Evolutionary conservation across 2,797 vertebrate genomes (phyloP), one percentile per base, ranked within the genome.

Genomic region (Gallinago nigripennis): DNA sequence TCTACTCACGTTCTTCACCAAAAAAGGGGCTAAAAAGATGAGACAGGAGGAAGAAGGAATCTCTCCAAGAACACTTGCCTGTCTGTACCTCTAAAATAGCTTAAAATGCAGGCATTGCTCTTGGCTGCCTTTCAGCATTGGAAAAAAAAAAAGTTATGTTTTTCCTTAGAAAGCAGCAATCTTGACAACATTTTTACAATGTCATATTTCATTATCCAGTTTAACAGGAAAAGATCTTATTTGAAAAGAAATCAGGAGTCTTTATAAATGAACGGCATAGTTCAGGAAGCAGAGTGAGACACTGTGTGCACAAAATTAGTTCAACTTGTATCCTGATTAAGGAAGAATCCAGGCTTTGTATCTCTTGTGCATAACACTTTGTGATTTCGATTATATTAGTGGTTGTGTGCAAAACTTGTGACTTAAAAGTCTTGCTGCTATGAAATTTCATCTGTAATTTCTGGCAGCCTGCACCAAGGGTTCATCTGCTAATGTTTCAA

Each of bases 191-290:
- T 83, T 87, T 93, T 86, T 82, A 87, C 51, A 81, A 53, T 70
- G 77, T 82, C 81, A 39, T 82, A 84, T 94, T 95, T 94, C 65
- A 92, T 95, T 92, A 87, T 80, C 78, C 70, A 64, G 73, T 77
- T 93, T 83, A 95, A 92, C 66, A 83, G 33, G 43, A 72, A 93
- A 96, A 90, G 64, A 72, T 57, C 79, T 91, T 94, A 35, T 87
- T 72, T 91, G 68, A 89, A 88, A 95, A 90, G 68, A 94, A 96
- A 92, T 91, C 82, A 87, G 68, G 35, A 88, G 58, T 16, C 21
- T 88, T 82, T 86, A 82, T 48, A 94, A 87, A 81, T 70, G 63
- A 95, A 95, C 60, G 79, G 39, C 35, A n/a, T 61, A 80, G 39
- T 84, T 89, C 61, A 95, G 31, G 39, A 95, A 86, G 37, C 50